Evolutionary conservation across 2,888 invertebrate species (phyloP), one percentile per base, ranked within the genome.

Genomic region (Drosophila mulleri): DNA sequence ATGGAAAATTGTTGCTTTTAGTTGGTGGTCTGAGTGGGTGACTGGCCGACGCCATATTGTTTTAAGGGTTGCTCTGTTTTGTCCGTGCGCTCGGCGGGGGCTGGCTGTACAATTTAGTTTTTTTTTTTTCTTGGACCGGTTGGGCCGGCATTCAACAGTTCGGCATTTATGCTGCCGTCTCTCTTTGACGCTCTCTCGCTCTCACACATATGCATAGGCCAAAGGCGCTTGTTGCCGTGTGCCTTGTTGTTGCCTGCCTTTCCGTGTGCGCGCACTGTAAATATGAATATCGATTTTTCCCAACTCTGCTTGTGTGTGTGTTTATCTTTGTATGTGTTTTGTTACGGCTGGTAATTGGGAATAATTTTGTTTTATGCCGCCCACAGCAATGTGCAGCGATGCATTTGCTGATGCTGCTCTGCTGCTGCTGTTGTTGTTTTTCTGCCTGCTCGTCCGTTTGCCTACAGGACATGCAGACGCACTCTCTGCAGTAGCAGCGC

Each of bases 141-240:
- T 65, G 78, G 78, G 37, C 81, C 89, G 82, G 87, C 90, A 90
- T 91, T 90, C 90, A 90, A 90, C 91, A 90, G 90, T 90, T 90
- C 90, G 89, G 89, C 86, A 75, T 80, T 82, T 74, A 58, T 62
- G 41, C 39, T 32, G 48, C 58, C 47, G 16, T 69, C 78, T 78
- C 69, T 42, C 41, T 32, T 32, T 32, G 29, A 69, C 48, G 45
- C 48, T 66, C 48, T 42, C 14, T 26, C 47, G 2, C 45, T 78
- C 58, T 50, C 29, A 0, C 41, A 1, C n/a, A 11, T 16, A 26
- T 29, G 20, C 11, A n/a, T 42, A 45, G 8, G 18, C 52, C 26
- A 57, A n/a, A 23, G 39, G 39, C 37, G 41, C 53, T 20, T 64
- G 48, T 35, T 20, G 54, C 58, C 41, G 29, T 56, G 53, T 63